Evolutionary conservation across 1,140 invertebrate species (phyloP), one percentile per base, ranked within the genome.

Genomic region (Sarcophaga peregrina): DNA sequence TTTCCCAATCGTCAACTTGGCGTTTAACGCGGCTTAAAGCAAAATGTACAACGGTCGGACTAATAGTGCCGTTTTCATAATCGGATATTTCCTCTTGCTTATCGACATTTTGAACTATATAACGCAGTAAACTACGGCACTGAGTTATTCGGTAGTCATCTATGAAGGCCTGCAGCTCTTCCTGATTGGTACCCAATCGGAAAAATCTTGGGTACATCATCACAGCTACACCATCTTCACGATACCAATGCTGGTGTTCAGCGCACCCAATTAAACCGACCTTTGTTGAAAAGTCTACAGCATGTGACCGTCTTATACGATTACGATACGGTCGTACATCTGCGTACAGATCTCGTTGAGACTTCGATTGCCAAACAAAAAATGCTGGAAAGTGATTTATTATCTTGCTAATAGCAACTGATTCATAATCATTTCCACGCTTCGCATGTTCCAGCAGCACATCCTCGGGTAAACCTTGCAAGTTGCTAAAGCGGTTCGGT

Each of bases 71-170:
- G 52, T 81, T 62, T 0, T 86, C 85, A 9, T 82, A 52, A 48
- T 87, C 86, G 3, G 85, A 76, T 46, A 89, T 5, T 8, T 86
- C 85, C 9, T 54, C 8, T 2, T 85, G 83, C 5, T 81, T 62
- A 9, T 87, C 85, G 3, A 72, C 17, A 46, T 84, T 48, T 25
- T 93, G 91, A 0, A 94, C 91, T n/a, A 96, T 86, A 93, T 94
- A 96, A 86, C 95, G 96, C 15, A 98, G 88, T 45, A 98, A 91
- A 85, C 94, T 95, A 74, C 96, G 93, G 85, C 97, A 97, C 8
- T 96, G 94, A 13, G 96, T 97, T 73, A 96, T 91, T 87, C 95
- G 94, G 84, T 92, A 94, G 87, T 94, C 93, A 58, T 91, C 90
- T 10, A 91, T 88, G 83, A 93, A 93, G 8, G 87, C 88, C 58